Evolutionary conservation across 2,797 vertebrate genomes (phyloP).

Genomic region (Scyliorhinus canicula): DNA sequence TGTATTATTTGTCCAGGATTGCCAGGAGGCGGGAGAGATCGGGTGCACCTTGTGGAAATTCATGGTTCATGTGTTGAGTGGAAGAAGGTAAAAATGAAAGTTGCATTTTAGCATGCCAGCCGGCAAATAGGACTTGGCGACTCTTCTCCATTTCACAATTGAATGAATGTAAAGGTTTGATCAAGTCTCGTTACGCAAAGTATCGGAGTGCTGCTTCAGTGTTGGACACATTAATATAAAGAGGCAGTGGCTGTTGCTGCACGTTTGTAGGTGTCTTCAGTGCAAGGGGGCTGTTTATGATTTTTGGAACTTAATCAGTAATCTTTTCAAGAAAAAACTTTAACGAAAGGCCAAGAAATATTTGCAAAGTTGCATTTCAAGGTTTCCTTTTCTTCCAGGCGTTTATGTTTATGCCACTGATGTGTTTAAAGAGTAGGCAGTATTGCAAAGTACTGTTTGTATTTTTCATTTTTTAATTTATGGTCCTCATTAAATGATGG

Average conservation of each 20-base stretch:
- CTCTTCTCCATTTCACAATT: not conserved
- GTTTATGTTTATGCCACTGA: not conserved
- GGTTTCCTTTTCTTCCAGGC: not conserved
- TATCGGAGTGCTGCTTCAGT: not conserved
- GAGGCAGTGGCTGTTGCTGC: too few species aligned
- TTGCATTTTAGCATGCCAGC: not conserved
- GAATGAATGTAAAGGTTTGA: not conserved
- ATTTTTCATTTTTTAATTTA: conserved; percentile 95
- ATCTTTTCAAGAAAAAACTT: not conserved
- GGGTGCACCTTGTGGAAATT: not conserved
- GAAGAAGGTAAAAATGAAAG: not conserved
- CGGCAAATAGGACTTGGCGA: not conserved
- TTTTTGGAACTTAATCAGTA: not conserved
- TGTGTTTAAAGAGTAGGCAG: not conserved
- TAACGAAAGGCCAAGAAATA: not conserved
- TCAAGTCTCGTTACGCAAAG: not conserved
- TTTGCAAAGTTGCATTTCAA: not conserved
- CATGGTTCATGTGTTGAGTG: not conserved
- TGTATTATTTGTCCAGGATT: not conserved
- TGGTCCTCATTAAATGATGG: conserved; percentile 88
- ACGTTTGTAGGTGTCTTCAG: not conserved
- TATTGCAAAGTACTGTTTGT: conserved; percentile 79
- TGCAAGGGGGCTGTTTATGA: not conserved
- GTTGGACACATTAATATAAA: not conserved
- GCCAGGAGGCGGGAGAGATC: not conserved